These are phyloP conservation scores for Tapirus indicus DNA, from an alignment of 2,797 vertebrate species.

Conservation along the genomic window DNA sequence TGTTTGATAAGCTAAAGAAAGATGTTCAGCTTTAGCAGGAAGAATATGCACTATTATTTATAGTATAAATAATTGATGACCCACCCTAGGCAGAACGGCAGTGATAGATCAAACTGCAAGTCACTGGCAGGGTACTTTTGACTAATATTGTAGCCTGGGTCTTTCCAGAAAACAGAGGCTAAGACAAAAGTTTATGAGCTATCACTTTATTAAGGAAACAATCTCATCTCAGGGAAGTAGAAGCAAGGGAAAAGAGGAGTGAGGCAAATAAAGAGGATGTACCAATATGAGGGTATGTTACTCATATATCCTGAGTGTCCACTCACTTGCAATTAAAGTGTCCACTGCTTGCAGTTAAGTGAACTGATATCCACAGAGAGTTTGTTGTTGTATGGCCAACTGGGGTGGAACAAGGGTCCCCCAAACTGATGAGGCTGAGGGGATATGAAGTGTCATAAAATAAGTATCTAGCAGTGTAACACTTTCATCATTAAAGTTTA, in stretches of 20 bases:
- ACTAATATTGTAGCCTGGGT: not conserved
- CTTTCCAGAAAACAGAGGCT: not conserved
- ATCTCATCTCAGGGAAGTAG: not conserved
- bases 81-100: not conserved
- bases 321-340: not conserved
- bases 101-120: not conserved
- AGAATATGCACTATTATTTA: not conserved
- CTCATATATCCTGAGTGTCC: not conserved
- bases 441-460: not conserved
- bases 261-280: not conserved
- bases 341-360: not conserved
- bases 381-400: not conserved
- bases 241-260: not conserved
- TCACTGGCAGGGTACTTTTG: not conserved
- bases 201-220: not conserved
- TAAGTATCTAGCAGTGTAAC: not conserved
- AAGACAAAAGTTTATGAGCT: not conserved
- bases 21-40: not conserved
- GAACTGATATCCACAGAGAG: not conserved
- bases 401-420: not conserved
- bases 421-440: not conserved
- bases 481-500: not conserved
- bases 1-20: not conserved
- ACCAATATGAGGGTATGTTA: not conserved
- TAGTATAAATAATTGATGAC: not conserved